These are phyloP conservation scores for Trichonephila clavata DNA, from an alignment of 1,140 invertebrate genomes.

Conservation along the genomic window DNA sequence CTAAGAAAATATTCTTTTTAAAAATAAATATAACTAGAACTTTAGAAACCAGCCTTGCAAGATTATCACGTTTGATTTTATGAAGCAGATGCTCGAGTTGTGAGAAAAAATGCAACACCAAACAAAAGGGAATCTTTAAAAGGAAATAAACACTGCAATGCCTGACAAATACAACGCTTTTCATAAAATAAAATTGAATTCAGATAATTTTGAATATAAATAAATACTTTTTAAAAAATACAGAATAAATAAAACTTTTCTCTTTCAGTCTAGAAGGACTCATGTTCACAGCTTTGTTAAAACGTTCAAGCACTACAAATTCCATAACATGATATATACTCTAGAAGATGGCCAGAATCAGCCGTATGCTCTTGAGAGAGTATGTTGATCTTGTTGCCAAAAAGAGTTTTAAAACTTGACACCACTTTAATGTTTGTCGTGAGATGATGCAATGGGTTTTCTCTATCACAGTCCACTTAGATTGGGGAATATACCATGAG, in stretches of 20 bases:
- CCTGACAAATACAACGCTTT: neutral
- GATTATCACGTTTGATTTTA: neutral
- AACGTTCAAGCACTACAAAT: constrained; percentile 31
- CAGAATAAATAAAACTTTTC: constrained; percentile 28
- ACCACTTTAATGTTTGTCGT: constrained; percentile 7
- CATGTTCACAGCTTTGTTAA: constrained; percentile 46
- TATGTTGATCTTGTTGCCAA: constrained; percentile 9
- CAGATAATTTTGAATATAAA: neutral
- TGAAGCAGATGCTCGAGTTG: neutral
- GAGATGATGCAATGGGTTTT: constrained; percentile 22
- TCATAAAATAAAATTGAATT: neutral
- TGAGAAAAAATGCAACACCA: neutral
- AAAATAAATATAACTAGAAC: neutral
- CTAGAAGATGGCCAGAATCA: neutral
- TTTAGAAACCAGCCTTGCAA: neutral
- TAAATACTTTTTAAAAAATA: neutral
- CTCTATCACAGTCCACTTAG: constrained; percentile 63
- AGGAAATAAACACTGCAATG: neutral
- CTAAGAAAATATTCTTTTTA: neutral
- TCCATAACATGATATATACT: neutral
- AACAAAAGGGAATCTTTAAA: neutral
- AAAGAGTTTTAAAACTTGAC: constrained; percentile 39
- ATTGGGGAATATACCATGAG: constrained; percentile 78
- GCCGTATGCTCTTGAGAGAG: neutral
- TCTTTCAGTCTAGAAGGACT: constrained; percentile 32